These are phyloP conservation scores for Epirrhoe alternata DNA, from an alignment of 2,888 invertebrate species.

Conservation along the genomic window DNA sequence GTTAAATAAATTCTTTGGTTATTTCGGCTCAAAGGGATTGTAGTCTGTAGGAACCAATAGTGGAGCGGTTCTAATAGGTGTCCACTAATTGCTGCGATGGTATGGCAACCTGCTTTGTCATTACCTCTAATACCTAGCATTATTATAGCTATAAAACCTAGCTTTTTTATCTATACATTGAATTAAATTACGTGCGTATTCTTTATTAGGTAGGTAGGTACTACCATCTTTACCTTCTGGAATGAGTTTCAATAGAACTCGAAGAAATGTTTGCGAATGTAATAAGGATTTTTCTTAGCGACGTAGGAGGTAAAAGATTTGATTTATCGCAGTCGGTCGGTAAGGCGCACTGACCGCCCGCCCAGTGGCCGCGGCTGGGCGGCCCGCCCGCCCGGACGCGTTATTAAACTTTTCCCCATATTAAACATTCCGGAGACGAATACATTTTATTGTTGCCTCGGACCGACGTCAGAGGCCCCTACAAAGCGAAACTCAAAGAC, in stretches of 20 bases:
- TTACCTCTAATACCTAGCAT: not conserved
- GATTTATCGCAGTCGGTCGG: constrained; percentile 81
- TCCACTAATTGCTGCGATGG: not conserved
- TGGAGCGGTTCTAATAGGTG: not conserved
- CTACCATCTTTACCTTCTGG: constrained; percentile 5
- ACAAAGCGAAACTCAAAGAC: constrained; percentile 86
- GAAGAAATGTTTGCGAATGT: constrained; percentile 74
- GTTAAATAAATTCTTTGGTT: constrained; percentile 18
- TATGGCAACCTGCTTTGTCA: not conserved
- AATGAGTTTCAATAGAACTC: constrained; percentile 24
- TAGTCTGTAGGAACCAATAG: not conserved
- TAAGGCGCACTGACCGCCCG: constrained; percentile 68
- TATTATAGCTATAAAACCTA: too few relatives aligned
- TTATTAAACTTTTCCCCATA: constrained; percentile 86
- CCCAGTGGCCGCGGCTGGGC: constrained; percentile 55
- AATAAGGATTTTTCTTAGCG: constrained; percentile 80
- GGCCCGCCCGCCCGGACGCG: constrained; percentile 77
- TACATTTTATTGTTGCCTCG: constrained; percentile 86
- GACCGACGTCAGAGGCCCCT: constrained; percentile 84
- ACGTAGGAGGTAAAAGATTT: constrained; percentile 81
- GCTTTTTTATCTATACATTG: too few relatives aligned
- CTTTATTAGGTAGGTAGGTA: not conserved
- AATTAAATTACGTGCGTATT: too few relatives aligned
- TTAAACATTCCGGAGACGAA: constrained; percentile 86
- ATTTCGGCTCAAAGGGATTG: constrained; percentile 6